A percentile compares a stretch with the other conserved stretches of the same genome.
Evolutionary conservation across 30 jellyfish, hydroid and myxozoan species (phyloP).

Genomic region (Pelagia noctiluca): DNA sequence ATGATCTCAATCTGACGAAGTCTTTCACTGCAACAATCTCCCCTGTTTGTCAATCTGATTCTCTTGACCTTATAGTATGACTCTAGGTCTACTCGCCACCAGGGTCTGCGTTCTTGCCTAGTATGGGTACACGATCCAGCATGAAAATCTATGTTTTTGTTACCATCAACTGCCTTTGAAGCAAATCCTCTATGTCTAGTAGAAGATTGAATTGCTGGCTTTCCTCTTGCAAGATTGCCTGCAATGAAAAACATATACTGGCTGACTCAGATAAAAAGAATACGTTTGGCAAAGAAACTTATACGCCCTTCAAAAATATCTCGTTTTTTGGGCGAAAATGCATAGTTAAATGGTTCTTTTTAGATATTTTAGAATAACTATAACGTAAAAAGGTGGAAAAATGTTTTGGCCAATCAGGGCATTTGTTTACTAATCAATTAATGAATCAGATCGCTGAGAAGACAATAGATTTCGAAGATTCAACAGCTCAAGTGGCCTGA

Average conservation of each 20-base stretch:
- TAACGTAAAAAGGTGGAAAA: too few relatives aligned
- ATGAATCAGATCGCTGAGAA: too few relatives aligned
- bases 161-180: slow-evolving; percentile 47
- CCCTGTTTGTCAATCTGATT: slow-evolving; percentile 37
- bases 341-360: too few relatives aligned
- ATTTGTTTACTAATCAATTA: too few relatives aligned
- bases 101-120: slow-evolving; percentile 18
- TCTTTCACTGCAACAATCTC: slow-evolving; percentile 54
- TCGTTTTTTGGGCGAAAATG: too few relatives aligned
- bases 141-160: slow-evolving; percentile 8
- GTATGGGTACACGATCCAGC: slow-evolving; percentile 51
- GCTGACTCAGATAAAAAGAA: too few relatives aligned
- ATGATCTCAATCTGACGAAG: slow-evolving; percentile 20
- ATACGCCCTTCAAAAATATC: too few relatives aligned
- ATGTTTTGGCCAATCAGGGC: too few relatives aligned
- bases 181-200: slow-evolving; percentile 23
- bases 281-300: too few relatives aligned
- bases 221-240: slow-evolving; percentile 52
- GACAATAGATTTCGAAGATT: too few relatives aligned
- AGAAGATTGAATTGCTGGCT: slow-evolving; percentile 31
- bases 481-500: too few relatives aligned
- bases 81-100: slow-evolving; percentile 67
- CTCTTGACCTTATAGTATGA: slow-evolving; percentile 15
- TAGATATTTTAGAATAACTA: too few relatives aligned
- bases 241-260: not conserved